A percentile compares a stretch with the other conserved stretches of the same genome.
These are phyloP conservation scores for Crossaster papposus DNA, from an alignment of 53 echinoderm and acorn worm species.

Conservation along the genomic window DNA sequence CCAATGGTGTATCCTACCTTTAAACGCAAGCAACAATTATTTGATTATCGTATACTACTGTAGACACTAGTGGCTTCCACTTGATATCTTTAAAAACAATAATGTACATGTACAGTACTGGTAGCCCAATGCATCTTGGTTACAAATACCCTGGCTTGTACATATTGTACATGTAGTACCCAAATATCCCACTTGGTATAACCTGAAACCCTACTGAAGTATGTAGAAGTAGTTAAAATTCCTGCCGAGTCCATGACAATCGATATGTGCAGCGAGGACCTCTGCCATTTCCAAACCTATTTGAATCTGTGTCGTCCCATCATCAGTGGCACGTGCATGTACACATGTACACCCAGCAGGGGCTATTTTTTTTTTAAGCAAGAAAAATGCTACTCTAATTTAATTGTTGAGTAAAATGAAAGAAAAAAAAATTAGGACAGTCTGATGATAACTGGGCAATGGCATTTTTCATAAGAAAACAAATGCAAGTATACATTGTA, in stretches of 20 bases:
- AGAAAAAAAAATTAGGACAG: background rate
- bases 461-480: no score
- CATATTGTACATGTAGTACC: background rate
- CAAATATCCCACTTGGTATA: background rate
- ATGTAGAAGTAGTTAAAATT: conserved; percentile 36
- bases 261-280: background rate
- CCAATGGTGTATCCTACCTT: no score
- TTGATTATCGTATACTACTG: no score
- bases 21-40: no score
- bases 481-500: background rate
- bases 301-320: background rate
- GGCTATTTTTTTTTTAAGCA: background rate
- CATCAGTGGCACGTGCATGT: background rate
- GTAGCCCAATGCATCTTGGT: no score
- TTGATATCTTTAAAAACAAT: no score
- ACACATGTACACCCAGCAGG: conserved; percentile 7
- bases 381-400: background rate
- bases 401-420: background rate
- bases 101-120: no score
- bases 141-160: no score
- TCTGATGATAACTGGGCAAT: no score
- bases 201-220: conserved; percentile 3
- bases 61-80: no score
- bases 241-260: conserved; percentile 22
- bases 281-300: conserved; percentile 1